Evolutionary conservation across 2,113 vertebrate genomes (phyloP), one percentile per base, ranked within the genome.

Genomic region (Dasyurus viverrinus): DNA sequence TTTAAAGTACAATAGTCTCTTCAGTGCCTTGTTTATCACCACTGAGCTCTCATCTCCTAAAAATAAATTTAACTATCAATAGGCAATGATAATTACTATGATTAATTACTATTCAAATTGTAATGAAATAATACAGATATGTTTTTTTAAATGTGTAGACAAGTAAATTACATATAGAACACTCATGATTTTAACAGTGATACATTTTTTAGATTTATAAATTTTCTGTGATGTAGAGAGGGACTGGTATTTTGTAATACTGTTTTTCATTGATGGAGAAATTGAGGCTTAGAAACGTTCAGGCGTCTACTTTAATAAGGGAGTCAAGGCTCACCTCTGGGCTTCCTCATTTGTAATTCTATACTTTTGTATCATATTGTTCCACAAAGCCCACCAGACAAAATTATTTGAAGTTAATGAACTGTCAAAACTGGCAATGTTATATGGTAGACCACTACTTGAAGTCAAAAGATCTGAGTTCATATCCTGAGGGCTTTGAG

Each of bases 11-110:
- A n/a, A 3, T 92, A 92, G 27, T 91, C 89, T 96, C 53, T 60
- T 90, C 60, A 42, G 12, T 92, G 48, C 90, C 48, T 94, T 92
- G 48, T 92, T 95, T 90, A 97, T 89, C 89, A 92, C 93, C 24
- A 0, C n/a, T 54, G 93, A 55, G 52, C 60, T 96, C 46, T 95
- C 42, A 91, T 22, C 25, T 48, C 90, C 76, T 92, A 27, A 90
- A 54, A 84, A 94, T 94, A 93, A 53, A 93, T 12, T 90, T 76
- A 91, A 52, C 95, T 90, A 55, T 90, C 94, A 92, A 12, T 55
- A 90, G 46, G 50, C 23, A 91, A 95, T 92, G 90, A 23, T 68
- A n/a, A 90, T 92, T 52, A 53, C 91, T 91, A 93, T 53, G 36
- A 93, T 89, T 76, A 97, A 92, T 30, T 19, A 90, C 36, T 54